Percentiles rank a stretch among this genome's conserved stretches.
Evolutionary conservation across 2,113 vertebrate species (phyloP).

Genomic region (Gnathonemus echidnorhynchus): DNA sequence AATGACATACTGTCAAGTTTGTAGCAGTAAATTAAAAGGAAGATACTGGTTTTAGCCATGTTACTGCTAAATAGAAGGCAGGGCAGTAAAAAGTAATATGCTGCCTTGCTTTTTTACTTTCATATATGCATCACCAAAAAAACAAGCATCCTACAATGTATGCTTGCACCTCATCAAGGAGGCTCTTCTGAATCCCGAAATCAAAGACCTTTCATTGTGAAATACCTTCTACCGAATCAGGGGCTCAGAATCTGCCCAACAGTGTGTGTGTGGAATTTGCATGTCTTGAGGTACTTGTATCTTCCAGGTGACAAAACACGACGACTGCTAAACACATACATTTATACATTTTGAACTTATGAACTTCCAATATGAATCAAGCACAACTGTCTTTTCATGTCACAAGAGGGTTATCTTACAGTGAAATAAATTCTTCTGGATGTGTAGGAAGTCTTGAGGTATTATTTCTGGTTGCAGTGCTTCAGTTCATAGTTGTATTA

Average conservation of each 20-base stretch:
- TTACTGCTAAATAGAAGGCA: no score
- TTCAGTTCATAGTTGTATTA: background rate
- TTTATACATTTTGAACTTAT: background rate
- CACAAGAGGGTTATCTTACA: background rate
- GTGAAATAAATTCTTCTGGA: background rate
- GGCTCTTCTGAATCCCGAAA: background rate
- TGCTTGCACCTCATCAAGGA: background rate
- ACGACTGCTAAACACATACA: background rate
- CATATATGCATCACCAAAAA: no score
- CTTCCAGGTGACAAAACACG: background rate
- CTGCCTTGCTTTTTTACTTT: no score
- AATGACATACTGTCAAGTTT: no score
- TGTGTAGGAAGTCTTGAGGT: background rate
- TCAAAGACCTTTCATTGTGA: background rate
- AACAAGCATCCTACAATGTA: background rate
- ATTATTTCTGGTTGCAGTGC: background rate
- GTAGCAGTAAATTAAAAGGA: no score
- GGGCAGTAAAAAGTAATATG: no score
- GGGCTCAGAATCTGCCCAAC: background rate
- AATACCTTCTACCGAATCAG: background rate
- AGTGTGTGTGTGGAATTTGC: background rate
- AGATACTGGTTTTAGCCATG: no score
- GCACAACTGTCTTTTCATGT: background rate
- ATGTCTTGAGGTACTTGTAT: background rate
- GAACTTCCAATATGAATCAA: background rate